phyloP scores from a whole-genome alignment of 2,797 vertebrate species.

The Lates japonicus region DNA sequence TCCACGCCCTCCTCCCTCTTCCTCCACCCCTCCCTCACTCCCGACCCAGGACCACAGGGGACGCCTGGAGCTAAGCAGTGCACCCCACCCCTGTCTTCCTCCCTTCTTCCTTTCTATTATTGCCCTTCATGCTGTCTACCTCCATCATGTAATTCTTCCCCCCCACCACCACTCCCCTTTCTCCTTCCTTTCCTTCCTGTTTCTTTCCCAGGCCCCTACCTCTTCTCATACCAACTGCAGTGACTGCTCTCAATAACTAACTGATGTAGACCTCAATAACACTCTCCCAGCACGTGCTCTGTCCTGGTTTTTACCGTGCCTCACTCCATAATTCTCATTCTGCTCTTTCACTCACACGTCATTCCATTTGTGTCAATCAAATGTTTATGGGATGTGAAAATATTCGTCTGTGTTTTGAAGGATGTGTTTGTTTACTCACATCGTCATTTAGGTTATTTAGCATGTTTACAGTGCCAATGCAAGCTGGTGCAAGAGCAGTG shows the following conservation, averaged over 20 bases:
- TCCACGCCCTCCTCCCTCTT: slow-evolving; percentile 60
- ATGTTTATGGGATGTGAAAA: slow-evolving; percentile 30
- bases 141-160: too few relatives aligned
- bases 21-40: slow-evolving; percentile 74
- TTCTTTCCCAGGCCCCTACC: slow-evolving; percentile 52
- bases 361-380: slow-evolving; percentile 8
- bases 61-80: slow-evolving; percentile 89
- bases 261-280: slow-evolving; percentile 67
- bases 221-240: slow-evolving; percentile 52
- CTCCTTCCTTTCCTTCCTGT: slow-evolving; percentile 65
- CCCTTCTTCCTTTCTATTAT: slow-evolving; percentile 62
- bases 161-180: slow-evolving; percentile 31
- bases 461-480: slow-evolving; percentile 37
- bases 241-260: slow-evolving; percentile 62
- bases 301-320: slow-evolving; percentile 61
- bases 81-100: slow-evolving; percentile 66
- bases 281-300: slow-evolving; percentile 52
- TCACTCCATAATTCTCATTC: slow-evolving; percentile 53
- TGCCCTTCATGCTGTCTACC: too few relatives aligned
- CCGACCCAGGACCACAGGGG: slow-evolving; percentile 86
- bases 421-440: slow-evolving; percentile 31
- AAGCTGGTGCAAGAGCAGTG: slow-evolving; percentile 22
- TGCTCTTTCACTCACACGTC: slow-evolving; percentile 23
- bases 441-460: slow-evolving; percentile 17
- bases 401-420: slow-evolving; percentile 15